A percentile compares a stretch with the other conserved stretches of the same genome.
These are phyloP conservation scores for Theropithecus gelada DNA, from an alignment of 2,113 vertebrate genomes.

Conservation along the genomic window DNA sequence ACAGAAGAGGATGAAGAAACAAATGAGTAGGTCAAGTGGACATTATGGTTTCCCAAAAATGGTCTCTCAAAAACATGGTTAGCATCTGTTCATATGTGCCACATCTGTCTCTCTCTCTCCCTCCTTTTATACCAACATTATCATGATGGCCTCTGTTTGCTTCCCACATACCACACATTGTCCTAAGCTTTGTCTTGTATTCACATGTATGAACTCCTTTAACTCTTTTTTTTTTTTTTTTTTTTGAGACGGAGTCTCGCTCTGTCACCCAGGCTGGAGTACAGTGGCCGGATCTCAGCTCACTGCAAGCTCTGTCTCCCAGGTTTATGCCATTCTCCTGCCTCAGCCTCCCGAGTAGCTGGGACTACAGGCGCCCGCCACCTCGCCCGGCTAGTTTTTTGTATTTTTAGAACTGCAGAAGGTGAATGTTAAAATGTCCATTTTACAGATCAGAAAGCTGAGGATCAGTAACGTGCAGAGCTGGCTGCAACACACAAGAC, in stretches of 20 bases:
- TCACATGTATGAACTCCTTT: background rate
- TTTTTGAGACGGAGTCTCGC: too few species aligned
- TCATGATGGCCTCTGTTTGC: background rate
- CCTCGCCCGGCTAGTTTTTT: too few species aligned
- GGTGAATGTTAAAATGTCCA: background rate
- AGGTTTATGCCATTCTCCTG: too few species aligned
- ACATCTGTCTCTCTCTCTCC: background rate
- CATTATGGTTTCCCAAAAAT: background rate
- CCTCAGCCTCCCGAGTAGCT: too few species aligned
- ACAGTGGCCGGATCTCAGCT: too few species aligned
- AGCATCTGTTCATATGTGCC: background rate
- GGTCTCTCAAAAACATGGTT: background rate
- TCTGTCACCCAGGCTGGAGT: too few species aligned
- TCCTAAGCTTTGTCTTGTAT: background rate
- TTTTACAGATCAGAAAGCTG: slow-evolving; percentile 5
- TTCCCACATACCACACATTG: background rate
- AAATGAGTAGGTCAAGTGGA: background rate
- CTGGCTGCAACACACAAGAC: background rate
- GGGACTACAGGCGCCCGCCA: too few species aligned
- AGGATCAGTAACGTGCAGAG: background rate
- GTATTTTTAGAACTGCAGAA: background rate
- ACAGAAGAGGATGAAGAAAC: background rate
- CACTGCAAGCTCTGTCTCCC: too few species aligned
- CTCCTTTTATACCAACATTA: background rate
- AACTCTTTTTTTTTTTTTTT: background rate